Evolutionary conservation across 2,888 invertebrate species (phyloP), one percentile per base, ranked within the genome.

Genomic region (Dryobotodes eremita): DNA sequence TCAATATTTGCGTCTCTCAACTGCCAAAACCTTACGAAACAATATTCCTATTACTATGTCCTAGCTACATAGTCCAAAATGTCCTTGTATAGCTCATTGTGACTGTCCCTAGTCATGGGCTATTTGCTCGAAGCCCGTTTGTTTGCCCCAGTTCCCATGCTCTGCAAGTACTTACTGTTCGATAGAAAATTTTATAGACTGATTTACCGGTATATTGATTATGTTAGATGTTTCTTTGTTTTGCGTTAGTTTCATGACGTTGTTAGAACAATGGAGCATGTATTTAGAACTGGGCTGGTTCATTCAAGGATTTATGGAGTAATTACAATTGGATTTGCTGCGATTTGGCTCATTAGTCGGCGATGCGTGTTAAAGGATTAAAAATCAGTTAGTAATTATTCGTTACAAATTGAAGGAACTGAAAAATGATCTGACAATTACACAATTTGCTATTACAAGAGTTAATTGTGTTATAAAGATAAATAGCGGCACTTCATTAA

Each of bases 131-230:
- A 59, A 83, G 84, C 88, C 75, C 64, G 87, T 87, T 87, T 83
- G 77, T 82, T 64, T 88, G 91, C 13, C 85, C 91, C 79, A 91
- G 87, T 91, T 91, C 91, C 87, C 91, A 91, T 79, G 89, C 80
- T 57, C 69, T 50, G 74, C 64, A 68, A 75, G 70, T 84, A 83
- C 64, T 66, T 23, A 62, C 75, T 71, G 65, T 69, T 83, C 83
- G 78, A 86, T 76, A 84, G 81, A 66, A 42, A 74, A 88, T 75
- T 79, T 79, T 81, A 77, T 82, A 80, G 53, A 72, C 61, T 79
- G 80, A 84, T 86, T 84, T 86, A 78, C 53, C 73, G 53, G 61
- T 81, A 70, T 84, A 86, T 81, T 72, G 77, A 87, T 87, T 83
- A 73, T 65, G 64, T 81, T 74, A 36, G 59, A 72, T 66, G 59